These are phyloP conservation scores for Scolopax bukidnonensis DNA, from an alignment of 2,797 vertebrate genomes.

Conservation along the genomic window DNA sequence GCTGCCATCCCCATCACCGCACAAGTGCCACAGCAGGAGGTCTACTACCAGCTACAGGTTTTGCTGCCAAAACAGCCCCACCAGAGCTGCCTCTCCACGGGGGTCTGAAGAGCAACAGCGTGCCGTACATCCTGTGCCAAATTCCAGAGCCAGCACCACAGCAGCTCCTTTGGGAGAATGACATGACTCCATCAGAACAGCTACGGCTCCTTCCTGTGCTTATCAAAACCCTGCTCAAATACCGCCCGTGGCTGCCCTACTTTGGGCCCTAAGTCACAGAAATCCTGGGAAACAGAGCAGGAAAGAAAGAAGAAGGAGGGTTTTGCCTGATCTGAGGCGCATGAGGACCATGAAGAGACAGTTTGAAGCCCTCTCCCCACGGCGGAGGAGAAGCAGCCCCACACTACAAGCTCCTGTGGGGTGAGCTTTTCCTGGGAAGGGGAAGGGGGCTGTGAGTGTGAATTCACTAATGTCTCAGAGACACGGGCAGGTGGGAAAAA, in stretches of 20 bases:
- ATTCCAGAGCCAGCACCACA: not conserved
- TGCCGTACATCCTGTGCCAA: accelerated
- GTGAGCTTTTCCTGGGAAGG: not conserved
- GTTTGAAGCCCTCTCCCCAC: not conserved
- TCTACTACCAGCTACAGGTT: not conserved
- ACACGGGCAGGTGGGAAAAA: not conserved
- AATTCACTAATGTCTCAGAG: not conserved
- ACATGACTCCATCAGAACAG: not conserved
- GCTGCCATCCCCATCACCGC: not conserved
- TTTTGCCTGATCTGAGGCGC: not conserved
- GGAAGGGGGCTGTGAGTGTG: not conserved
- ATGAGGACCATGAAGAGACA: accelerated
- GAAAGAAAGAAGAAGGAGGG: not conserved
- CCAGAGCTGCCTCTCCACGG: not conserved
- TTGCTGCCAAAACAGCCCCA: not conserved
- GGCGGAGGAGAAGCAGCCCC: not conserved
- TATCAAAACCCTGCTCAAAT: not conserved
- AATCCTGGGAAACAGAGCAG: constrained; percentile 2
- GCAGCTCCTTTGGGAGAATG: not conserved
- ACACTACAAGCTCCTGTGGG: accelerated
- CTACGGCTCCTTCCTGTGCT: not conserved
- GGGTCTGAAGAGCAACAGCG: not conserved
- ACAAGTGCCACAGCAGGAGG: not conserved
- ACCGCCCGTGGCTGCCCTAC: not conserved
- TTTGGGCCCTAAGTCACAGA: not conserved